Base-by-base conservation (phyloP, 2,888 invertebrate species). In the Chirona hameri region DNA sequence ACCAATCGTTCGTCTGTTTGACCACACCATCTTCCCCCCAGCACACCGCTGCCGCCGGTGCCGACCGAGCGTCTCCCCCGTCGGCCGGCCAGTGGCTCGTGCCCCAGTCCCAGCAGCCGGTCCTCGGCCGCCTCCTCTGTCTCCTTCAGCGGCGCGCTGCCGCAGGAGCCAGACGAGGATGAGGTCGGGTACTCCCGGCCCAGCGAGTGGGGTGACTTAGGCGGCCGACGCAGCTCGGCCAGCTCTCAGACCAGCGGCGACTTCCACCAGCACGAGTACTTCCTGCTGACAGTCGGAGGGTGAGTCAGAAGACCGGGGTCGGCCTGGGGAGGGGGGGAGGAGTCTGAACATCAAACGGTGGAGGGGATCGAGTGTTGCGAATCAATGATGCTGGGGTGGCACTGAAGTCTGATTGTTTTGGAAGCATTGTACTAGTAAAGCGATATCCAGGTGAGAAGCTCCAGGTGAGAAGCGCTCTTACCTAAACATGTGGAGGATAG, bases 11-110 rank as follows among this genome's bases (percentile, higher is more conserved):
- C n/a, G n/a, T n/a, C 5, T 39, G 72, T 31, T 9, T 31, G 60
- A 60, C 24, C 60, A 2, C 60, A 4, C 60, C 24, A 1, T 24
- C 60, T 18, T 0, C 24, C 24, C 39, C 12, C 31, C 76, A 76
- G 76, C 46, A 76, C 76, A 24, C 76, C 76, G 27, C 76, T 76
- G 76, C 76, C 76, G 12, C 76, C 76, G 0, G 76, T 76, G 10
- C 76, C 76, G 76, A 76, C 76, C 24, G 76, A 46, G 39, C 76
- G 46, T 39, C 12, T 12, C 5, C 52, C 52, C 52, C 52, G 52
- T 1, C 52, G 39, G 24, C 76, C 76, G 21, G 24, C 12, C 46
- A 24, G 24, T 24, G 24, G 76, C 76, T 76, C 76, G 39, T 76
- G 39, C 24, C 46, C 46, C 46, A 76, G 39, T 10, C 46, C 46